Base-by-base conservation (phyloP, 2,113 vertebrate genomes). In the Corydoras sp. region DNA sequence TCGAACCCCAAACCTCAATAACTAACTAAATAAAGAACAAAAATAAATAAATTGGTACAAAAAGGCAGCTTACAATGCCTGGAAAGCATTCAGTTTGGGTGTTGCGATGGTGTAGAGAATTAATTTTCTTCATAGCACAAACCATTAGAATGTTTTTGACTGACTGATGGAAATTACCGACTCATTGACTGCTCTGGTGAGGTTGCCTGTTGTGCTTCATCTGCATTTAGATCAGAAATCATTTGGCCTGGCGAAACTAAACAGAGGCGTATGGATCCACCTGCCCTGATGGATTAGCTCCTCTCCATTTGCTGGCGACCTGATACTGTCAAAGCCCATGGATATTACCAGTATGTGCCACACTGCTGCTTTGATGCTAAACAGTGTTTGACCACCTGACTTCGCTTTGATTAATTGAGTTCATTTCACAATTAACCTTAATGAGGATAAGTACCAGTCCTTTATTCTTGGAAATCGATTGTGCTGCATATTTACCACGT, bases 391-490 rank as follows among this genome's bases (percentile, higher is more conserved):
- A 80, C 74, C 18, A 24, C 18, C 81, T 79, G 74, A 69, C 80
- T 77, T 35, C 49, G 73, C 79, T 76, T 69, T 55, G 58, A 76
- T 71, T 64, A 72, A 51, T 66, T 72, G 63, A 75, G 74, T 82
- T 83, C 61, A 72, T 76, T 77, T 66, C 24, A 68, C 69, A 76
- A 76, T 73, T 67, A 76, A 82, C 81, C 85, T 83, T 66, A 58
- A 68, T 68, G 66, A 10, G 11, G 61, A 82, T 73, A 81, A 73
- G 68, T 78, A 71, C 54, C 62, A 63, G 73, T 75, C 85, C 74
- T 79, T 76, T 69, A 62, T 84, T 85, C 56, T 77, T 54, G 74
- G 10, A 31, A 73, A 83, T 71, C 63, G 78, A 88, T 78, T 72
- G 9, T 3, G 60, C 70, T 69, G 66, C 56, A n/a, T 4, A 6